Conservation (phyloP, 2,888 invertebrate species). For the Lymantria monacha region DNA sequence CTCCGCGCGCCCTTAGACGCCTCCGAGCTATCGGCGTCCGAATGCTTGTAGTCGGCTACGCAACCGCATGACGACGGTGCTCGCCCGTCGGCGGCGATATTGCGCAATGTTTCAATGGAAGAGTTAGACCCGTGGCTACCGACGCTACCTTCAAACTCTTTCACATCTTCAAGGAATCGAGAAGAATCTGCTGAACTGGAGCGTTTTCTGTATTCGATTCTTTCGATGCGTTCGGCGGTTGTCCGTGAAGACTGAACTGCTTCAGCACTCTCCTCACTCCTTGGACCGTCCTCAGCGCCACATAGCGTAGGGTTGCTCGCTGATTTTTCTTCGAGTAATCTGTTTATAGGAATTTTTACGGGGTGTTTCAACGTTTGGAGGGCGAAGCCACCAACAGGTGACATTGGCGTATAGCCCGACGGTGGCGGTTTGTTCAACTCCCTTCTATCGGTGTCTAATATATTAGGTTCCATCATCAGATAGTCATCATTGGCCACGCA, state of each 20-base stretch:
- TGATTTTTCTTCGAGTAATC: slow-evolving; percentile 80
- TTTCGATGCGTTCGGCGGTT: slow-evolving; percentile 30
- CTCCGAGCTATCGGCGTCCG: slow-evolving; percentile 69
- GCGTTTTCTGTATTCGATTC: slow-evolving; percentile 73
- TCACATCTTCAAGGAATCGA: slow-evolving; percentile 84
- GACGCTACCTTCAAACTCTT: slow-evolving; percentile 77
- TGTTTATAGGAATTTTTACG: slow-evolving; percentile 46
- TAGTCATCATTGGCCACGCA: slow-evolving; percentile 79
- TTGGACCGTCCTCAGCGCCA: slow-evolving; percentile 48
- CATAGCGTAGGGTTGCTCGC: slow-evolving; percentile 87
- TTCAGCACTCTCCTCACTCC: slow-evolving; percentile 3
- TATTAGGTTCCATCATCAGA: slow-evolving; percentile 85
- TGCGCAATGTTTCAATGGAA: slow-evolving; percentile 74
- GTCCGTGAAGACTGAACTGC: slow-evolving; percentile 9
- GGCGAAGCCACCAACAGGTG: slow-evolving; percentile 81
- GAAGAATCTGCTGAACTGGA: slow-evolving; percentile 90
- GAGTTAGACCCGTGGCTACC: slow-evolving; percentile 67
- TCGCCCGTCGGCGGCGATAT: slow-evolving; percentile 51
- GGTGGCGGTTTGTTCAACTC: slow-evolving; percentile 44
- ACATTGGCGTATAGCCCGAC: slow-evolving; percentile 88
- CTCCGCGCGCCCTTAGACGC: slow-evolving; percentile 46
- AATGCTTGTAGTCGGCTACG: slow-evolving; percentile 50
- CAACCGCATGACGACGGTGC: slow-evolving; percentile 64
- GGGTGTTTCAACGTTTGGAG: slow-evolving; percentile 65
- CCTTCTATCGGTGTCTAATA: slow-evolving; percentile 42